Percentiles rank a stretch among this genome's conserved stretches.
phyloP scores from a whole-genome alignment of 2,888 invertebrate genomes.

The Listrodromus nycthemerus region DNA sequence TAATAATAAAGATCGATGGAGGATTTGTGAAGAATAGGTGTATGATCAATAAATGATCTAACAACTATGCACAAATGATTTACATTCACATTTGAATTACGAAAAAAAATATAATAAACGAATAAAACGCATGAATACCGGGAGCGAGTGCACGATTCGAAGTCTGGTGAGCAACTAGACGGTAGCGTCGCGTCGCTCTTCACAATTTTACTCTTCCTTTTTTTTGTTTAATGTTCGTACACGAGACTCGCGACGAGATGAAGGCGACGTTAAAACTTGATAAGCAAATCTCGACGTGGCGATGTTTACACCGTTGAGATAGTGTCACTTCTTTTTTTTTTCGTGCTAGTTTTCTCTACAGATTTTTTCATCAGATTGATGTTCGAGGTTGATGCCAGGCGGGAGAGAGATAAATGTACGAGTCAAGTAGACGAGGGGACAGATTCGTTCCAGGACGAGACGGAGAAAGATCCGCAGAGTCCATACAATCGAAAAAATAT shows the following conservation, averaged over 20 bases:
- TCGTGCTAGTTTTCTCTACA: constrained; percentile 30
- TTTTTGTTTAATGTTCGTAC: constrained; percentile 25
- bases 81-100: not conserved
- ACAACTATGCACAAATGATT: not conserved
- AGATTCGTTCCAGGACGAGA: constrained; percentile 40
- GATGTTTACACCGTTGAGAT: constrained; percentile 61
- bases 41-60: not conserved
- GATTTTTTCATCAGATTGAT: constrained; percentile 45
- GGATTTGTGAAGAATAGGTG: too few relatives aligned
- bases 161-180: constrained; percentile 58
- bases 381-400: constrained; percentile 7
- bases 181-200: constrained; percentile 7
- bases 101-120: too few relatives aligned
- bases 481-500: not conserved
- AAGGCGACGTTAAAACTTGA: constrained; percentile 58
- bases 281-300: constrained; percentile 64
- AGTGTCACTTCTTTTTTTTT: constrained; percentile 31
- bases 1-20: not conserved
- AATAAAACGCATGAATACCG: not conserved
- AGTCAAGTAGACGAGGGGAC: not conserved
- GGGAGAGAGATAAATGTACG: not conserved
- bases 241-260: constrained; percentile 52
- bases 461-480: constrained; percentile 1
- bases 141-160: constrained; percentile 46
- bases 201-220: not conserved